Base-by-base conservation (phyloP, 2,888 invertebrate genomes). In the Epinotia brunnichana region DNA sequence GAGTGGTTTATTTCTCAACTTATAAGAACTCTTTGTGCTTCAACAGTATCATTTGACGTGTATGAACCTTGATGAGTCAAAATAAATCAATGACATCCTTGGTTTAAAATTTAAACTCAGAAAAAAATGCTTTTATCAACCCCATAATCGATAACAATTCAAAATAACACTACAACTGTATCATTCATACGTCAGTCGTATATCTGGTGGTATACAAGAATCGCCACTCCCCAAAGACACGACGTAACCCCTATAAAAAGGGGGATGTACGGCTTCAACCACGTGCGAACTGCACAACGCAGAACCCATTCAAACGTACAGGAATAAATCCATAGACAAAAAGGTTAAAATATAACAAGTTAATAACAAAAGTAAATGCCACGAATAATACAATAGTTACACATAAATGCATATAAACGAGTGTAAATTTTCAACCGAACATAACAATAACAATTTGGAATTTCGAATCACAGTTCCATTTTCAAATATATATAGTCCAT, bases 231-330 rank as follows among this genome's bases (percentile, higher is more conserved):
- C 97, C 97, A 97, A 91, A 97, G 94, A 94, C 97, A 97, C 88
- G 97, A 97, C 87, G 97, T 97, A 89, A 97, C 95, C 91, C 97
- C 97, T 94, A 97, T 95, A 95, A 97, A 96, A 91, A 97, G 94
- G 84, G 97, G 97, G 94, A 97, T 90, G 83, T 95, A 95, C 84
- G 94, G 94, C 87, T 94, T 92, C 89, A 94, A 93, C 91, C 95
- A 92, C 74, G 81, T 84, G 80, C 94, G 94, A 94, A 94, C 95
- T 95, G 87, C 78, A 89, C 88, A 89, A 88, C 82, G 86, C 86
- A 85, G 83, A 83, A 78, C 79, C 77, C 77, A 76, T 75, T 76
- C 78, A 81, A 76, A 79, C 79, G 39, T 54, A 63, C 51, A 63
- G 48, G 48, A 76, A 75, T 76, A 80, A 77, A 69, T 76, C 73